phyloP scores from a whole-genome alignment of 2,888 invertebrate genomes.

The Chrysolina americana region DNA sequence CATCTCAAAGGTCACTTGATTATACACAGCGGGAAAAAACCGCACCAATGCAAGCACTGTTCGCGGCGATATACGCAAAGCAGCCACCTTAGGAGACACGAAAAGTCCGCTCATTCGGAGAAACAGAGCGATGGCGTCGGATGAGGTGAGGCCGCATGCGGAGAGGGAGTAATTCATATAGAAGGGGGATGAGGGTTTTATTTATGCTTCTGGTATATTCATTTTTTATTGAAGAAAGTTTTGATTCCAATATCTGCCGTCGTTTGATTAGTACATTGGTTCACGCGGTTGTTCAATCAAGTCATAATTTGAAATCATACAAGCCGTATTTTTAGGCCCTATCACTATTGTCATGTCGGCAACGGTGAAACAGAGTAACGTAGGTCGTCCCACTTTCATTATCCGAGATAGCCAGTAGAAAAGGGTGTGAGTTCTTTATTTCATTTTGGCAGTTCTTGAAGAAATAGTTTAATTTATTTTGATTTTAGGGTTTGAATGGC shows the following conservation, averaged over 20 bases:
- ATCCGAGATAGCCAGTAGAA: too few relatives aligned
- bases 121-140: conserved; percentile 2
- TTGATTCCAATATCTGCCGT: background rate
- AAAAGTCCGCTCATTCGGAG: conserved; percentile 52
- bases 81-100: conserved; percentile 62
- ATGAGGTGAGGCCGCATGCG: background rate
- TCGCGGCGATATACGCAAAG: conserved; percentile 61
- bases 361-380: too few relatives aligned
- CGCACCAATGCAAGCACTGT: conserved; percentile 73
- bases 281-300: too few relatives aligned
- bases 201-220: background rate
- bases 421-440: too few relatives aligned
- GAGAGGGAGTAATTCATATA: background rate
- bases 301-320: too few relatives aligned
- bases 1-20: conserved; percentile 72
- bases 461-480: too few relatives aligned
- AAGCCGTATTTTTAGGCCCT: too few relatives aligned
- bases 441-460: too few relatives aligned
- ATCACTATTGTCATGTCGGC: too few relatives aligned
- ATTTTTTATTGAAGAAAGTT: background rate
- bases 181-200: background rate
- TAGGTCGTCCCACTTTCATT: too few relatives aligned
- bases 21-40: conserved; percentile 75
- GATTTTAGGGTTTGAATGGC: too few relatives aligned
- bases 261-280: too few relatives aligned